Conservation (phyloP, 2,888 invertebrate species). For the Aleiodes leptofemur region DNA sequence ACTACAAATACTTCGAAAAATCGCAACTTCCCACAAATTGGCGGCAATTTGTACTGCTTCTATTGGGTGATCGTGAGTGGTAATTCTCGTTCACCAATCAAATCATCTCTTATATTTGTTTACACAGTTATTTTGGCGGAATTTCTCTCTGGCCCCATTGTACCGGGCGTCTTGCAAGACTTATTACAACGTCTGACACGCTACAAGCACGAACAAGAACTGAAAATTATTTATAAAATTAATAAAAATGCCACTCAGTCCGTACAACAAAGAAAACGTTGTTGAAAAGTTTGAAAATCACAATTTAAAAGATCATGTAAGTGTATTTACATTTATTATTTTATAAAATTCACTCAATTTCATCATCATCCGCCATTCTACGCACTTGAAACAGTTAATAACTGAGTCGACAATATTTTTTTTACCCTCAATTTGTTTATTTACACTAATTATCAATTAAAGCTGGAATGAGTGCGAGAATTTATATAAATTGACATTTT, state of each 20-base stretch:
- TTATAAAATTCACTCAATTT: background rate
- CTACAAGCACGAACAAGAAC: conserved; percentile 31
- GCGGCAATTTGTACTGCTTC: conserved; percentile 42
- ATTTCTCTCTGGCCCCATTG: background rate
- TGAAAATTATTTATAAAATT: conserved; percentile 1
- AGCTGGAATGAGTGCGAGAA: no score
- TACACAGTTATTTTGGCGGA: conserved; percentile 39
- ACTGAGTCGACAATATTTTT: background rate
- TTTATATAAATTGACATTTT: no score
- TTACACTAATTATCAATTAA: no score
- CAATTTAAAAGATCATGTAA: conserved; percentile 66
- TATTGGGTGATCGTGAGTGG: conserved; percentile 22
- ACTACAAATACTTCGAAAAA: background rate
- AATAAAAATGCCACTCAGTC: conserved; percentile 64
- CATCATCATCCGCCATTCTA: background rate
- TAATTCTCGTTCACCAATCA: conserved; percentile 43
- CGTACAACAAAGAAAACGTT: conserved; percentile 71
- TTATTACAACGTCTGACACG: conserved; percentile 7
- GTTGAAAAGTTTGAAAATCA: conserved; percentile 64
- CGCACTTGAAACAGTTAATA: background rate
- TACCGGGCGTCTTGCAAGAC: background rate
- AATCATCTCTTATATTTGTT: background rate
- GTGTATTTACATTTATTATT: conserved; percentile 44
- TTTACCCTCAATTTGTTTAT: no score
- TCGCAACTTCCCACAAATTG: conserved; percentile 20